Base-by-base conservation (phyloP, 2,113 vertebrate genomes). In the Tylochromis polylepis region DNA sequence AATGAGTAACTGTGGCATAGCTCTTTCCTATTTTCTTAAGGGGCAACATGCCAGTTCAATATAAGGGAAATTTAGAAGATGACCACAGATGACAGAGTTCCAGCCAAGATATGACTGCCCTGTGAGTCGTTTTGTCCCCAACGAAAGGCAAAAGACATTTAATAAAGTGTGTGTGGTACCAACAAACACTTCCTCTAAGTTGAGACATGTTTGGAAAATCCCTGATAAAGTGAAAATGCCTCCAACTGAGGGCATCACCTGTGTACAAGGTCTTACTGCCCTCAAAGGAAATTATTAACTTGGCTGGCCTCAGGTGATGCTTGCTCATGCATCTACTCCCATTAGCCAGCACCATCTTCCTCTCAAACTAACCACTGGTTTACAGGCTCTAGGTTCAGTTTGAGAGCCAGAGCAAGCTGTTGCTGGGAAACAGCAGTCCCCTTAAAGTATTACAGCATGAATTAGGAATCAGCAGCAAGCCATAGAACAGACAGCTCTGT, bases 231-330 rank as follows among this genome's bases (percentile, higher is more conserved):
- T 43, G 27, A 86, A 88, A 88, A 86, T 10, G 36, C 84, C 51
- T 79, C 67, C 65, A 55, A 27, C 38, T 6, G 16, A 75, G 72
- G 59, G 55, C 75, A 38, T 80, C 24, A 56, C 79, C 77, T 51
- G 34, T 49, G 59, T 89, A 65, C 81, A 90, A 93, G 75, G 59
- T 85, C 20, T 14, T 4, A 43, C 60, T 81, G 31, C 38, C 79
- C 87, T 84, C 81, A 88, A 80, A 87, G 86, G 88, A 81, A 88
- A 87, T 91, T 86, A 94, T 94, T 93, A 92, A 89, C 86, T 91
- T 11, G n/a, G 83, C 67, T 88, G 87, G 86, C 80, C 86, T 55
- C 79, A 67, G 88, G 86, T 90, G 92, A 91, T 81, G 88, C 62
- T 91, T 36, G 14, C 31, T 86, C 90, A 90, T 90, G 88, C 87